A percentile compares a stretch with the other conserved stretches of the same genome.
Evolutionary conservation across 2,888 invertebrate species (phyloP).

Genomic region (Eucriotettix oculatus): DNA sequence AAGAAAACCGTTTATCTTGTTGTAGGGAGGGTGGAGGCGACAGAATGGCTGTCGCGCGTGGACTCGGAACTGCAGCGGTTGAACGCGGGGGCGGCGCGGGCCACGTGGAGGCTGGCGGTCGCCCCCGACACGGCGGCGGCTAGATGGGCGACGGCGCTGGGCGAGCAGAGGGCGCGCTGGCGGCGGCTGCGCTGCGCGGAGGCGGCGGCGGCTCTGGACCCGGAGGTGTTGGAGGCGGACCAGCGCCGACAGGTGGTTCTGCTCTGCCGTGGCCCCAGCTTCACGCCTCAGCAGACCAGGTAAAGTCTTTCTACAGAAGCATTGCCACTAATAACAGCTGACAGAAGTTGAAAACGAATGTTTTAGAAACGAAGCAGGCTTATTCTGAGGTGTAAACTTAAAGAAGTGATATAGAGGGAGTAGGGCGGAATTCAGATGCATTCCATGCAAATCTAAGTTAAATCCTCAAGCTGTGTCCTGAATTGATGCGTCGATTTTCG

Average conservation of each 20-base stretch:
- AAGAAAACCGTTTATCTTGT: no score
- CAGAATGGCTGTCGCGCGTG: conserved; percentile 3
- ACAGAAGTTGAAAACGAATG: no score
- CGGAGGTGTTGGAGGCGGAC: conserved; percentile 20
- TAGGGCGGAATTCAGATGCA: no score
- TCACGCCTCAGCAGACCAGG: conserved; percentile 35
- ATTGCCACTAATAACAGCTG: no score
- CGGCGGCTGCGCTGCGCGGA: no score
- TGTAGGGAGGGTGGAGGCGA: not conserved
- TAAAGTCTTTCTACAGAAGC: conserved; percentile 15
- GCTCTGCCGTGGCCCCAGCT: conserved; percentile 45
- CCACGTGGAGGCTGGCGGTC: conserved; percentile 28
- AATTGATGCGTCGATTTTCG: no score
- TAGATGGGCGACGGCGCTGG: conserved; percentile 6
- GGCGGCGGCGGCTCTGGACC: conserved; percentile 4
- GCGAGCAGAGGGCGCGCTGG: conserved; percentile 2
- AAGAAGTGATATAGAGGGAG: no score
- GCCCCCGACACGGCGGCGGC: conserved; percentile 22
- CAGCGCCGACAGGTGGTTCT: conserved; percentile 36
- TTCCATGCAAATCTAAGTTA: no score
- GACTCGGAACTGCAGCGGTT: conserved; percentile 19
- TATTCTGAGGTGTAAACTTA: no score
- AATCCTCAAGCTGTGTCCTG: no score
- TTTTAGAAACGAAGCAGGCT: no score
- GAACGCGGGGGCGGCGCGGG: conserved; percentile 24